Evolutionary conservation across 2,888 invertebrate species (phyloP).

Genomic region (Leptinotarsa peninsularis): DNA sequence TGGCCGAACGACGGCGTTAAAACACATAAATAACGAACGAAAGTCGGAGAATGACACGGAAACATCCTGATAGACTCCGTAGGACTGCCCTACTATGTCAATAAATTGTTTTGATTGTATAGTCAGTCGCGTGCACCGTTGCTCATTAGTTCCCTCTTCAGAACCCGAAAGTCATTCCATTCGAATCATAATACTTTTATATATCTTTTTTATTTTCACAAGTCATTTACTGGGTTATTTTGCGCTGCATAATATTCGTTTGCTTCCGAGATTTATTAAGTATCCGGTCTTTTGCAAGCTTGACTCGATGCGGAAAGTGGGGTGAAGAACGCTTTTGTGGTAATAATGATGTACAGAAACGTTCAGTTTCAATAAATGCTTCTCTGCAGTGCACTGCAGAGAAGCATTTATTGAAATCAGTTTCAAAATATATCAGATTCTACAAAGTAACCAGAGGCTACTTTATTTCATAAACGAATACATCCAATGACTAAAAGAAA

Average conservation of each 20-base stretch:
- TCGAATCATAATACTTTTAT: constrained; percentile 41
- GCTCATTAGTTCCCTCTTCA: constrained; percentile 42
- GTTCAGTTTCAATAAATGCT: not conserved
- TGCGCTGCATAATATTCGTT: constrained; percentile 33
- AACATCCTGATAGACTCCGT: constrained; percentile 61
- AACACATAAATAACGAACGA: constrained; percentile 66
- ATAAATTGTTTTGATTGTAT: constrained; percentile 42
- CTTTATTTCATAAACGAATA: no score
- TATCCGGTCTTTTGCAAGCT: constrained; percentile 19
- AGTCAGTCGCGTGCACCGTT: constrained; percentile 37
- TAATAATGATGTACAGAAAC: not conserved
- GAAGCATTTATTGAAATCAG: no score
- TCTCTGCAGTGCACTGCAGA: no score
- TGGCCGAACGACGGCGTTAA: constrained; percentile 65
- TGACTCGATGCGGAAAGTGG: not conserved
- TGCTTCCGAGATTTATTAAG: constrained; percentile 10
- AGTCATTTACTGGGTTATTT: constrained; percentile 33
- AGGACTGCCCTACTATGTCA: constrained; percentile 38
- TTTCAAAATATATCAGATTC: no score
- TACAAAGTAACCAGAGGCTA: no score
- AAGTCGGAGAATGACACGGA: constrained; percentile 55
- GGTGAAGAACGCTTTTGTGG: not conserved
- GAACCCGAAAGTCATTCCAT: constrained; percentile 38
- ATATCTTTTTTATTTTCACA: constrained; percentile 42
- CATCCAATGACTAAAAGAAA: no score